phyloP scores from a whole-genome alignment of 2,797 vertebrate genomes.

The Jordanella pulchra region DNA sequence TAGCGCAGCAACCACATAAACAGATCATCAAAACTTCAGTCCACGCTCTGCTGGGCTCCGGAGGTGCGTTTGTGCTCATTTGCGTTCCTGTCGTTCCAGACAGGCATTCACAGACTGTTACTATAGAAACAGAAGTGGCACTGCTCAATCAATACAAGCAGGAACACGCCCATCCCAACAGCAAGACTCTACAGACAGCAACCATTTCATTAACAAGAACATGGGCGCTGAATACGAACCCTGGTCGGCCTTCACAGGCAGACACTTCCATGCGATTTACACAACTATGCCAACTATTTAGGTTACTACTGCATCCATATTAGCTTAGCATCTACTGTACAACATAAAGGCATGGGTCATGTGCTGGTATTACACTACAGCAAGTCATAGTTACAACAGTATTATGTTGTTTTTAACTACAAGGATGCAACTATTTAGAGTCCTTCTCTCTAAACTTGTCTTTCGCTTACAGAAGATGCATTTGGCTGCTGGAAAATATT shows the following conservation, averaged over 20 bases:
- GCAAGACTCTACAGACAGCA: conserved; percentile 60
- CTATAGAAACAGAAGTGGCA: conserved; percentile 49
- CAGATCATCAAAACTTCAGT: conserved; percentile 23
- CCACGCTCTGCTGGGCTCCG: neutral
- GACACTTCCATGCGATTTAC: neutral
- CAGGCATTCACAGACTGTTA: conserved; percentile 40
- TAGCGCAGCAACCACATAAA: conserved; percentile 23
- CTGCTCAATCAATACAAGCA: conserved; percentile 47
- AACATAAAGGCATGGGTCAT: neutral
- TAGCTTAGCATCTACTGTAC: neutral
- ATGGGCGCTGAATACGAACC: conserved; percentile 30
- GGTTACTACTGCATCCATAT: no score
- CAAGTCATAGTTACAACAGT: neutral
- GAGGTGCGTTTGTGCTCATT: conserved; percentile 4
- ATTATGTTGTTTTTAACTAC: neutral
- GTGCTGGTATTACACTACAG: neutral
- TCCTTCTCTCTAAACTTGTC: no score
- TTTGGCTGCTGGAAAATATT: no score
- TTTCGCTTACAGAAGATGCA: no score
- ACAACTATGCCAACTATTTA: neutral
- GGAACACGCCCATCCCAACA: conserved; percentile 50
- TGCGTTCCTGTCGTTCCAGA: conserved; percentile 49
- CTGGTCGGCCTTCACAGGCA: conserved; percentile 15
- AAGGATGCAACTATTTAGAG: neutral
- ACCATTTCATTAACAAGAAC: conserved; percentile 60